phyloP scores from a whole-genome alignment of 2,113 vertebrate species.

The Lathamus discolor region DNA sequence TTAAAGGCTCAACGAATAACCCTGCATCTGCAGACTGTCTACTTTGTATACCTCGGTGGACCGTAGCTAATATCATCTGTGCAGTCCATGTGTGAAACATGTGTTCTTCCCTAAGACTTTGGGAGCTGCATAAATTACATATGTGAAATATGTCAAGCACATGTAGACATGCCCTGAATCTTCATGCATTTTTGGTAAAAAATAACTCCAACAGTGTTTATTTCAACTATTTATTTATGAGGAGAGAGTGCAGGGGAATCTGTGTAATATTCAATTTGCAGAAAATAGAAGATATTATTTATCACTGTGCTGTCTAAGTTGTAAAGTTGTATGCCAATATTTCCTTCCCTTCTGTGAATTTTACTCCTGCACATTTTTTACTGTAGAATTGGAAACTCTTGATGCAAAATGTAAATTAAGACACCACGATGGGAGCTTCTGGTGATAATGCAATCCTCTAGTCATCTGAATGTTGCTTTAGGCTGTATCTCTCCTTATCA shows the following conservation, averaged over 20 bases:
- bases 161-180: slow-evolving; percentile 64
- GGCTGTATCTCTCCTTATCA: background rate
- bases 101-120: slow-evolving; percentile 54
- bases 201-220: background rate
- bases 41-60: slow-evolving; percentile 32
- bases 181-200: slow-evolving; percentile 45
- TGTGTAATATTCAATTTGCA: background rate
- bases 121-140: slow-evolving; percentile 76
- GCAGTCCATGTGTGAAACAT: slow-evolving; percentile 76
- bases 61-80: slow-evolving; percentile 65
- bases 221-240: slow-evolving; percentile 14
- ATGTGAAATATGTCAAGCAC: slow-evolving; percentile 71
- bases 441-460: background rate
- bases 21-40: slow-evolving; percentile 33
- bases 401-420: slow-evolving; percentile 55
- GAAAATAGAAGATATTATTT: slow-evolving; percentile 32
- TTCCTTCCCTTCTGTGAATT: slow-evolving; percentile 23
- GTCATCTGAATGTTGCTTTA: background rate
- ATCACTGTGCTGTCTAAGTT: background rate
- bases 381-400: background rate
- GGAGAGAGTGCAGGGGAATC: background rate
- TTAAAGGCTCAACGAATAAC: background rate
- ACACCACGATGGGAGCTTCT: background rate
- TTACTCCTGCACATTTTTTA: slow-evolving; percentile 25
- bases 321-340: slow-evolving; percentile 5